Percentiles rank a stretch among this genome's conserved stretches.
Conservation (phyloP, 2,797 vertebrate genomes). For the Enteromius mattozi region DNA sequence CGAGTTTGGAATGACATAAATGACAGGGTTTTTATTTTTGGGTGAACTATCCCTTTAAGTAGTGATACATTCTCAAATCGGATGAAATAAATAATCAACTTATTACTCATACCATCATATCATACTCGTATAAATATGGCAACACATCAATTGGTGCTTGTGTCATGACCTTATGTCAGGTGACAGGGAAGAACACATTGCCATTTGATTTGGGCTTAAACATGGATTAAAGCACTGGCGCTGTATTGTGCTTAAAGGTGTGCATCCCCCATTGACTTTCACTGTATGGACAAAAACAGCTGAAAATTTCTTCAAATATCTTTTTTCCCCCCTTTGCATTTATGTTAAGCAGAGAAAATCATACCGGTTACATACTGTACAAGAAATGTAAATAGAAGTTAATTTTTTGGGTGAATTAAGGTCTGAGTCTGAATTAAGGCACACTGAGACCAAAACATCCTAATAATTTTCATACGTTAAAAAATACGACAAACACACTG, state of each 20-base stretch:
- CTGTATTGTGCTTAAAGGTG: not conserved
- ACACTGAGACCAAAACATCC: no score
- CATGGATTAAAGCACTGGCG: not conserved
- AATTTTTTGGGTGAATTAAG: no score
- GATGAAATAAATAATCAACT: conserved; percentile 13
- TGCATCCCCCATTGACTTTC: not conserved
- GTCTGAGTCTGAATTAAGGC: no score
- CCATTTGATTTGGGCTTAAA: not conserved
- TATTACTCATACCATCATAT: not conserved
- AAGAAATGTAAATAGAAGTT: not conserved
- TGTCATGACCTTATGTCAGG: not conserved
- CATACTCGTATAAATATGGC: not conserved
- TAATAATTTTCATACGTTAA: no score
- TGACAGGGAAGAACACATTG: not conserved
- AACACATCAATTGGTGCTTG: not conserved
- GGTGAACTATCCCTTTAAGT: not conserved
- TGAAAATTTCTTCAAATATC: not conserved
- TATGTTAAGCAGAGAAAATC: not conserved
- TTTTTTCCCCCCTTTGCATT: not conserved
- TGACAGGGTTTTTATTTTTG: not conserved
- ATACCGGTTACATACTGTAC: not conserved
- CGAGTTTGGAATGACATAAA: not conserved
- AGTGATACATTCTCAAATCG: not conserved
- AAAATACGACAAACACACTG: no score
- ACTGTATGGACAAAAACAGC: not conserved